phyloP scores from a whole-genome alignment of 2,113 vertebrate genomes.

The Ceuthmochares aereus region DNA sequence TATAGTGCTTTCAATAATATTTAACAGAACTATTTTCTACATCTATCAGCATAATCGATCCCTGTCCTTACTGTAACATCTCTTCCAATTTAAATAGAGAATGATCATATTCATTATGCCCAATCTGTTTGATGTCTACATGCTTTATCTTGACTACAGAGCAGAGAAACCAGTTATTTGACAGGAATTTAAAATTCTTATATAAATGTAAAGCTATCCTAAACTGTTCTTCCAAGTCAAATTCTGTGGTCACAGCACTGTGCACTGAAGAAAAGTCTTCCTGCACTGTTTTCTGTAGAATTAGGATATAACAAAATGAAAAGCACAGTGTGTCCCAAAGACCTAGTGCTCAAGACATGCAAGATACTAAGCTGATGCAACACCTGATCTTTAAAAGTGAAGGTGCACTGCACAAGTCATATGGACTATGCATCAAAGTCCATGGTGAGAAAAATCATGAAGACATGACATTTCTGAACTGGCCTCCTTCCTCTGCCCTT shows the following conservation, averaged over 20 bases:
- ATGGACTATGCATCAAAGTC: conserved; percentile 56
- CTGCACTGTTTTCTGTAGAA: neutral
- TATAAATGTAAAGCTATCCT: conserved; percentile 5
- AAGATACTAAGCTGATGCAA: conserved; percentile 10
- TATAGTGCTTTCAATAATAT: neutral
- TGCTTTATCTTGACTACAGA: conserved; percentile 19
- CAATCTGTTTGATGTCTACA: neutral
- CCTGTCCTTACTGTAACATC: neutral
- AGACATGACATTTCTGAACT: conserved; percentile 68
- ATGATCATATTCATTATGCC: neutral
- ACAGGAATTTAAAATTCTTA: neutral
- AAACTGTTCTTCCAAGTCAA: neutral
- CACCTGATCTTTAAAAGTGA: conserved; percentile 57
- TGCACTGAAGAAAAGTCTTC: neutral
- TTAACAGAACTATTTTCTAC: neutral
- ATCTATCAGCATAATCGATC: conserved; percentile 8
- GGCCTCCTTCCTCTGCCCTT: conserved; percentile 51
- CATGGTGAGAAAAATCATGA: conserved; percentile 57
- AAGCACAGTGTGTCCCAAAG: neutral
- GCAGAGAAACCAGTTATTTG: neutral
- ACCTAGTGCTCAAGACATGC: neutral
- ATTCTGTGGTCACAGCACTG: neutral
- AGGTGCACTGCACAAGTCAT: conserved; percentile 39
- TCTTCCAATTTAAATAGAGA: neutral
- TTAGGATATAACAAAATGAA: neutral